Conservation (phyloP, 2,113 vertebrate species). For the Cryptomyrus ogoouensis region DNA sequence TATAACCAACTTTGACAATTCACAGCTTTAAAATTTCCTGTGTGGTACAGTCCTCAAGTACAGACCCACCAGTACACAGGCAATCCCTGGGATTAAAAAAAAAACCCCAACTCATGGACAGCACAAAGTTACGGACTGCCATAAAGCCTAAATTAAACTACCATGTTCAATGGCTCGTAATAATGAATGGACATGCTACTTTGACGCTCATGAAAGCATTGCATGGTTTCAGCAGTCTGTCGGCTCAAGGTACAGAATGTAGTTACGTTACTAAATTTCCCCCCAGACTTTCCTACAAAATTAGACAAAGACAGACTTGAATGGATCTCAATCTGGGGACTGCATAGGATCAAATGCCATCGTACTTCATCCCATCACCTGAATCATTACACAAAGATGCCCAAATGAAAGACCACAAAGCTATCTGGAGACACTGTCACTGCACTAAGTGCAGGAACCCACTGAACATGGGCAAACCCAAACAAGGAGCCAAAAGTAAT, state of each 20-base stretch:
- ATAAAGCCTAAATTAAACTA: background rate
- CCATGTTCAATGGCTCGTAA: background rate
- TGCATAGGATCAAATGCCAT: background rate
- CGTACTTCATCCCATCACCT: background rate
- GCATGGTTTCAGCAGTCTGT: background rate
- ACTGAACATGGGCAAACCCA: background rate
- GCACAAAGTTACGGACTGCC: background rate
- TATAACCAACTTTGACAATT: background rate
- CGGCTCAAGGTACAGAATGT: background rate
- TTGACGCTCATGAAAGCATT: background rate
- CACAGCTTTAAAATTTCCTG: background rate
- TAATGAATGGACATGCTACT: background rate
- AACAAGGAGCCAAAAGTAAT: slow-evolving; percentile 50
- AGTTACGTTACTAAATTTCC: background rate
- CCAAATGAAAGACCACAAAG: background rate
- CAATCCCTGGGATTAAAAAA: background rate
- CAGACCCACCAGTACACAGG: background rate
- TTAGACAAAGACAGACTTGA: background rate
- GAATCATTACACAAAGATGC: background rate
- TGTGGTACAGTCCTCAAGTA: background rate
- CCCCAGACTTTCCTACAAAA: background rate
- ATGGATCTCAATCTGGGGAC: background rate
- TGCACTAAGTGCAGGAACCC: background rate
- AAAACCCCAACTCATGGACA: background rate
- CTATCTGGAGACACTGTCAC: too few species aligned